Percentiles rank a stretch among this genome's conserved stretches.
Evolutionary conservation across 2,888 invertebrate genomes (phyloP).

Genomic region (Nudaria mundana): DNA sequence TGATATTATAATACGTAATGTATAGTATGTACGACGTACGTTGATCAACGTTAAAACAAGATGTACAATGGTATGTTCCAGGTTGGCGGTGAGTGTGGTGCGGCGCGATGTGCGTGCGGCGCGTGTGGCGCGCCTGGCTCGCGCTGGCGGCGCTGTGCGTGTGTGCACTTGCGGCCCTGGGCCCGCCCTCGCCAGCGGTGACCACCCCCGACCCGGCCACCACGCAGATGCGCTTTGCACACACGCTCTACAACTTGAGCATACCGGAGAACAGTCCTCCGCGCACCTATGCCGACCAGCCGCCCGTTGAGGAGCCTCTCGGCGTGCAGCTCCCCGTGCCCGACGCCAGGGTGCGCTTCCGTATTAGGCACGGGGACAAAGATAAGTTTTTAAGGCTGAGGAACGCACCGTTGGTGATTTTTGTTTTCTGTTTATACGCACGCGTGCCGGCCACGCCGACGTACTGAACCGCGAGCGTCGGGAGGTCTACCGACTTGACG

Average conservation of each 20-base stretch:
- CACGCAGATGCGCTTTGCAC: conserved; percentile 84
- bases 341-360: conserved; percentile 85
- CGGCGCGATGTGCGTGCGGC: conserved; percentile 28
- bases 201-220: conserved; percentile 44
- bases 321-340: conserved; percentile 83
- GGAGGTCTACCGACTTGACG: conserved; percentile 89
- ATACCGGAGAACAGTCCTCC: conserved; percentile 96
- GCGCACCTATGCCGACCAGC: conserved; percentile 90
- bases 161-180: conserved; percentile 51
- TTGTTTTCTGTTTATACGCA: conserved; percentile 94
- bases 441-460: conserved; percentile 91
- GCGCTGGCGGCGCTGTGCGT: conserved; percentile 56
- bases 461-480: conserved; percentile 96
- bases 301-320: conserved; percentile 87
- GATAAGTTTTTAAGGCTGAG: conserved; percentile 97
- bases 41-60: too few relatives aligned
- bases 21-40: too few relatives aligned
- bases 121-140: conserved; percentile 47
- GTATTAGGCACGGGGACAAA: conserved; percentile 92
- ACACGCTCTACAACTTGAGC: conserved; percentile 90
- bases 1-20: too few relatives aligned
- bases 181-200: conserved; percentile 49
- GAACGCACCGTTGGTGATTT: conserved; percentile 95
- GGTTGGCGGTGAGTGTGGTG: conserved; percentile 14
- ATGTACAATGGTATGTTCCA: neutral